Evolutionary conservation across 2,113 vertebrate genomes (phyloP), one percentile per base, ranked within the genome.

Genomic region (Bombycilla garrulus): DNA sequence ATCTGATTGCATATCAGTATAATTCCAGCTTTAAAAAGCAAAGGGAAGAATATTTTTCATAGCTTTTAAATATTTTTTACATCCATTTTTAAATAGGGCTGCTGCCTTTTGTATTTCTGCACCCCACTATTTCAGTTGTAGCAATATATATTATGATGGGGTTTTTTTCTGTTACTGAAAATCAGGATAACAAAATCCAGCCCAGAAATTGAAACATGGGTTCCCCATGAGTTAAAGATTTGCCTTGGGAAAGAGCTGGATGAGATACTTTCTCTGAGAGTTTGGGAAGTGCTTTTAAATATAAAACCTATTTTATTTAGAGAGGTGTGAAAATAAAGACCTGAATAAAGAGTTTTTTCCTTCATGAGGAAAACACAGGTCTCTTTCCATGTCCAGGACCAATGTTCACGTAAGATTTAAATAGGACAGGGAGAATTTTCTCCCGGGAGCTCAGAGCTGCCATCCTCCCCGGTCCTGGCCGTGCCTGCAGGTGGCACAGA

Each of bases 401-500:
- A 42, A 7, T 11, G 6, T 19, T 73, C 7, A 0, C 11, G 16
- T 35, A n/a, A 12, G 33, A 38, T 53, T 82, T 42, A 23, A 38
- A 29, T 5, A 9, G 9, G 7, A 23, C 10, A 28, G 29, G 13
- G 26, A 25, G 65, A 7, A 20, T n/a, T 66, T 48, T 29, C 51
- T 54, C 44, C 20, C 66, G 69, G 20, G 20, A 33, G 4, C 44
- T 62, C 48, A 4, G 20, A 8, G 42, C 16, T 38, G 22, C 15
- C 64, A 22, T 10, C 53, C 67, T 35, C 31, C 14, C 42, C 3
- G 3, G 7, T 8, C 7, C 36, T 19, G 28, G 33, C 67, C 14
- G 23, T 11, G 15, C 24, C 60, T 28, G 4, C 2, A 6, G 47
- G 38, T 22, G 36, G 2, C 53, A 1, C 36, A 0, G 45, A 12